Base-by-base conservation (phyloP, 1,140 invertebrate genomes). In the Euwallacea similis region DNA sequence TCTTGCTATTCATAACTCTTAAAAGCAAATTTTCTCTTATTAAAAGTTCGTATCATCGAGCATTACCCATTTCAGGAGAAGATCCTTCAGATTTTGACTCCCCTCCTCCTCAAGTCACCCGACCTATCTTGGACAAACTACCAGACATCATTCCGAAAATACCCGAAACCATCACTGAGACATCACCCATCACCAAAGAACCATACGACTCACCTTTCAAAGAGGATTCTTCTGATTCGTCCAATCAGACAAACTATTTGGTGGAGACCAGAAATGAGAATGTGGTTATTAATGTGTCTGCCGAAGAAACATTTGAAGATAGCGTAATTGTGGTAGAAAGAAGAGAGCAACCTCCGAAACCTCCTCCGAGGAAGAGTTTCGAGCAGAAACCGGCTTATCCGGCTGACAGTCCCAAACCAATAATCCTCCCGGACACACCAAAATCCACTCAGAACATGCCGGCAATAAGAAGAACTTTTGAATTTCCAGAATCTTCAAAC, bases 331-430 rank as follows among this genome's bases (percentile, higher is more conserved):
- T 16, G 13, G 42, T 74, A 59, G 60, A 13, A 11, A 46, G 43
- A 43, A 21, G 61, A 16, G 81, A 82, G 69, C 75, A 82, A 41
- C 81, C 82, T 16, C 82, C 82, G 7, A 81, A 83, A 76, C 82
- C 82, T 11, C 82, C 82, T 70, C 82, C 82, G 16, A 74, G 82
- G 70, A 81, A 80, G 47, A 73, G 74, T 6, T 53, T 74, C 9
- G 78, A 79, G 61, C 47, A 43, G 6, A 79, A 79, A 78, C 72
- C 81, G 69, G 75, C 75, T 75, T 65, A 73, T 75, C 70, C 76
- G 58, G 42, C 75, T 47, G 70, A 77, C 69, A 67, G 79, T 73
- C 75, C 76, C 11, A 78, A 78, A 73, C 77, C 77, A 10, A 15
- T 66, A 15, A 60, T 64, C n/a, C 7, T 55, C 41, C 41, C 64